Base-by-base conservation (phyloP, 2,888 invertebrate species). In the Drosophila sordidula region DNA sequence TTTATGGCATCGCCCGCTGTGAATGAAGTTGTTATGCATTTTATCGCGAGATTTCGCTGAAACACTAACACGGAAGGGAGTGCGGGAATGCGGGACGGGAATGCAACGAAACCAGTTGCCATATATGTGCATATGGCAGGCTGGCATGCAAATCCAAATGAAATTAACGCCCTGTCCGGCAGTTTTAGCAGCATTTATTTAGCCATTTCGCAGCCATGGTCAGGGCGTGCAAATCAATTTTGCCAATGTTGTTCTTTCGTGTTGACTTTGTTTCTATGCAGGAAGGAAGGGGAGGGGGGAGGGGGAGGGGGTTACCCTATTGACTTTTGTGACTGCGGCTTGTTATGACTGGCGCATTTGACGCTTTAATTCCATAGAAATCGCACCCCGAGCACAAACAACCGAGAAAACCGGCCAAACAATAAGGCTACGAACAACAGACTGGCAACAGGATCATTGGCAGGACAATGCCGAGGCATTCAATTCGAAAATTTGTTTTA, bases 11-110 rank as follows among this genome's bases (percentile, higher is more conserved):
- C 84, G 87, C 91, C 91, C 55, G 91, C 91, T 91, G 91, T 87
- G 91, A 91, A 90, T 90, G 86, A 90, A 91, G 91, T 90, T 91
- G 91, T 91, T 90, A 88, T 78, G 90, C 84, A 84, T 90, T 88
- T 87, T 88, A 85, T 89, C 89, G 85, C 74, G 50, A 81, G 72
- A 87, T 84, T 82, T 81, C 72, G 82, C 82, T 81, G 89, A 84
- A 84, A 80, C 73, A 61, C 63, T 58, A 29, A 39, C 54, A 52
- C 11, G 26, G 16, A 4, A 4, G 12, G 8, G 4, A 22, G 14
- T 9, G 11, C 12, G 18, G 25, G 49, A 6, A 6, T 12, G 11
- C 25, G 3, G 16, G 5, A 16, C 9, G 18, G 36, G 38, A 34
- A 11, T n/a, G 42, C 55, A 29, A 32, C 14, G 11, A 65, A 87